These are phyloP conservation scores for Lagopus muta DNA, from an alignment of 2,113 vertebrate species.

Conservation along the genomic window DNA sequence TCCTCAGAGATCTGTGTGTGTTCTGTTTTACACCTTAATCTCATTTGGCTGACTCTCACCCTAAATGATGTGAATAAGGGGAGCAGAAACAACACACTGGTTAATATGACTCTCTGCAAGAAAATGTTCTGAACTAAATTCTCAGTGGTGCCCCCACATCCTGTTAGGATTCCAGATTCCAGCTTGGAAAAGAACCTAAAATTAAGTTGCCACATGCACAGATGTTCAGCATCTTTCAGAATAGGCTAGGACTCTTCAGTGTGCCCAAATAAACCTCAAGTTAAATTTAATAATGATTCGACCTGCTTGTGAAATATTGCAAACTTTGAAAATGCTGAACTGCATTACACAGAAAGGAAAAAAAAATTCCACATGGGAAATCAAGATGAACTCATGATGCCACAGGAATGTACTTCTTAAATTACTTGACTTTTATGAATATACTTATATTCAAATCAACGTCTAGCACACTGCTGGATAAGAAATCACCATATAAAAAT, in stretches of 20 bases:
- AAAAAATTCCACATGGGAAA: not conserved
- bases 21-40: not conserved
- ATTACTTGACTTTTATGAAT: not conserved
- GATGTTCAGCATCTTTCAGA: not conserved
- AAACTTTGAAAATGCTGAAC: not conserved
- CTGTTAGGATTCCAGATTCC: not conserved
- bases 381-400: not conserved
- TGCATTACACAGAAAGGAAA: not conserved
- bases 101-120: not conserved
- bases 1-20: not conserved
- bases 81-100: not conserved
- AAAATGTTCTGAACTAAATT: not conserved
- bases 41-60: not conserved
- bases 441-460: not conserved
- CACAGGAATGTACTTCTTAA: not conserved
- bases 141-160: not conserved
- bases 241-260: not conserved
- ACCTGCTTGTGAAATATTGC: not conserved
- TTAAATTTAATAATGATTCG: not conserved
- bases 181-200: not conserved
- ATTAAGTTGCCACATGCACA: not conserved
- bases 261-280: not conserved
- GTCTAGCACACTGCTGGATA: not conserved
- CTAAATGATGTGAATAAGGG: not conserved
- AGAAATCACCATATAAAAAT: not conserved